These are phyloP conservation scores for Sisor rabdophorus DNA, from an alignment of 2,113 vertebrate genomes.

Conservation along the genomic window DNA sequence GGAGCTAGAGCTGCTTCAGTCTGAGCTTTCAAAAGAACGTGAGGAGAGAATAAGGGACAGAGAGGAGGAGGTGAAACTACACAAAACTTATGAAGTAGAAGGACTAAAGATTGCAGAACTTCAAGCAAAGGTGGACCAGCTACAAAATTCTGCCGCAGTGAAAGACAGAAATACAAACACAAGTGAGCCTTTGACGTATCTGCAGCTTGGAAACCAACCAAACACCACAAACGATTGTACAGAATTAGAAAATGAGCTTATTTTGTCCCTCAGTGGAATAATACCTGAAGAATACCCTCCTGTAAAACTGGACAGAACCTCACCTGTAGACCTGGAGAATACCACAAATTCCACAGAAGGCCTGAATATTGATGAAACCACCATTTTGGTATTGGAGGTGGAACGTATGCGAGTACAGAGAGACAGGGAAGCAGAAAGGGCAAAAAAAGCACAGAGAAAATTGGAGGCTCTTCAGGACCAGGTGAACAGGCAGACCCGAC, in stretches of 20 bases:
- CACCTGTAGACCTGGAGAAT: background rate
- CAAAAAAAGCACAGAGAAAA: slow-evolving; percentile 60
- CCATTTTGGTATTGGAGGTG: slow-evolving; percentile 56
- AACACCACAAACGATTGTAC: slow-evolving; percentile 42
- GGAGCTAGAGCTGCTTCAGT: slow-evolving; percentile 58
- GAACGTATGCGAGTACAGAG: slow-evolving; percentile 56
- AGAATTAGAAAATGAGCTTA: slow-evolving; percentile 42
- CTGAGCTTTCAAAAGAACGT: slow-evolving; percentile 61
- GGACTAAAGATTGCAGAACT: slow-evolving; percentile 58
- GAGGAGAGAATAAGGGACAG: slow-evolving; percentile 57
- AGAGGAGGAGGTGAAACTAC: slow-evolving; percentile 47
- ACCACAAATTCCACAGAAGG: background rate
- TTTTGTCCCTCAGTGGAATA: slow-evolving; percentile 48
- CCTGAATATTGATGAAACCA: slow-evolving; percentile 37
- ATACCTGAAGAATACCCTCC: slow-evolving; percentile 15
- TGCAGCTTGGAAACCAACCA: slow-evolving; percentile 60
- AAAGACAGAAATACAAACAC: slow-evolving; percentile 48
- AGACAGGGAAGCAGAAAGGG: slow-evolving; percentile 56
- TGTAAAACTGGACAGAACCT: slow-evolving; percentile 5
- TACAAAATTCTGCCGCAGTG: slow-evolving; percentile 45
- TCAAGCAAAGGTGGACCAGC: slow-evolving; percentile 57
- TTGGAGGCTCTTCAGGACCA: slow-evolving; percentile 69
- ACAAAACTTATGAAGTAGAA: slow-evolving; percentile 34
- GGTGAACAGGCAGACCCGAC: slow-evolving; percentile 70
- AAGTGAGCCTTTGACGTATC: slow-evolving; percentile 58